Percentiles rank a stretch among this genome's conserved stretches.
Evolutionary conservation across 1,140 invertebrate genomes (phyloP).

Genomic region (Drosophila miranda): DNA sequence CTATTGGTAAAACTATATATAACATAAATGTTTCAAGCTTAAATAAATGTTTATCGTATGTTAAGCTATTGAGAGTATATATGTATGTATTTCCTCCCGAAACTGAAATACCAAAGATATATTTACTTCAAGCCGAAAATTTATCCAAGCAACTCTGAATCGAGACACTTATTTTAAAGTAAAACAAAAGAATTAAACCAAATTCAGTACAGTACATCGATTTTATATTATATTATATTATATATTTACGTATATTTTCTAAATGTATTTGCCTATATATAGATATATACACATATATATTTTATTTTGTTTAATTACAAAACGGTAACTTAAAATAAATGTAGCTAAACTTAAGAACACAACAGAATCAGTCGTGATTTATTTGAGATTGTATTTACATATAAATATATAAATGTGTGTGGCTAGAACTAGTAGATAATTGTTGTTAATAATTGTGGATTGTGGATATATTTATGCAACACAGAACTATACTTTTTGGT

Average conservation of each 20-base stretch:
- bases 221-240: conserved; percentile 68
- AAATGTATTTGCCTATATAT: conserved; percentile 54
- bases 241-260: conserved; percentile 62
- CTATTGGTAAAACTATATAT: conserved; percentile 47
- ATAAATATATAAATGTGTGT: conserved; percentile 46
- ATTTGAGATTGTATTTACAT: conserved; percentile 55
- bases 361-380: conserved; percentile 36
- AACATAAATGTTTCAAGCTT: conserved; percentile 74
- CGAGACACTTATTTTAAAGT: conserved; percentile 64
- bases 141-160: conserved; percentile 64
- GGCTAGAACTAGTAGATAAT: conserved; percentile 73
- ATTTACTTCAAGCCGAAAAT: not conserved
- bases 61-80: conserved; percentile 79
- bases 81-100: conserved; percentile 47
- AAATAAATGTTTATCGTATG: conserved; percentile 77
- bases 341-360: conserved; percentile 70
- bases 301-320: conserved; percentile 66
- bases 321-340: conserved; percentile 61
- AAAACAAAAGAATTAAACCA: conserved; percentile 47
- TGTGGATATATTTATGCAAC: conserved; percentile 43
- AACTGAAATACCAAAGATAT: conserved; percentile 37
- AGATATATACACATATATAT: conserved; percentile 58
- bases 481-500: conserved; percentile 1
- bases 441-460: conserved; percentile 76
- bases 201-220: conserved; percentile 77